Percentiles rank a stretch among this genome's conserved stretches.
Evolutionary conservation across 2,888 invertebrate species (phyloP).

Genomic region (Amorpha juglandis): DNA sequence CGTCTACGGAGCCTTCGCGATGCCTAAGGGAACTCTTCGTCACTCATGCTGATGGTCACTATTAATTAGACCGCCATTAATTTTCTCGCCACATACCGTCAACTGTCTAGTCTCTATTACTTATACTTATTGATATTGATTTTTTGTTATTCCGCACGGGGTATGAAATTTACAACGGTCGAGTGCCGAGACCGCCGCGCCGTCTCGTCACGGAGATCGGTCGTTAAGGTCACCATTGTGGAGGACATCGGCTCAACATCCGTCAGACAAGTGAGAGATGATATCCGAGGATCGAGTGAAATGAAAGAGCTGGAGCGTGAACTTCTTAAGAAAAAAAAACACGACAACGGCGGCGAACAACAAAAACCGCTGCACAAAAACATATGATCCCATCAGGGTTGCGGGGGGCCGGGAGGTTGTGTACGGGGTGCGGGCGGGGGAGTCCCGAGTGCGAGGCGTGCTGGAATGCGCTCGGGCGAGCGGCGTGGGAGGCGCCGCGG

Average conservation of each 20-base stretch:
- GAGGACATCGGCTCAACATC: conserved; percentile 13
- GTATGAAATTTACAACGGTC: conserved; percentile 8
- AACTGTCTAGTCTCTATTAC: neutral
- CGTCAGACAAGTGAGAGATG: conserved; percentile 55
- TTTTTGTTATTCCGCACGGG: neutral
- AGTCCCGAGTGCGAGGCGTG: conserved; percentile 71
- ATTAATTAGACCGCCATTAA: conserved; percentile 35
- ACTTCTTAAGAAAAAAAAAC: conserved; percentile 74
- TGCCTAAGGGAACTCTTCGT: neutral
- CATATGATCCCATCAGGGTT: conserved; percentile 83
- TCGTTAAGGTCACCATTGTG: conserved; percentile 9
- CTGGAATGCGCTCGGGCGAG: conserved; percentile 82
- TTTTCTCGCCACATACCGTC: conserved; percentile 39
- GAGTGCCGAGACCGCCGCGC: conserved; percentile 1
- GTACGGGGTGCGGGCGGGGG: conserved; percentile 59
- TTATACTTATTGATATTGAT: neutral
- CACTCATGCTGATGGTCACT: conserved; percentile 29
- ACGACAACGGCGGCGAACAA: conserved; percentile 80
- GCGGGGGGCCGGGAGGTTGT: conserved; percentile 54
- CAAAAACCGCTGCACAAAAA: conserved; percentile 85
- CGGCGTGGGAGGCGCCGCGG: conserved; percentile 81
- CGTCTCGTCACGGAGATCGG: conserved; percentile 3
- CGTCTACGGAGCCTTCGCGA: conserved; percentile 2
- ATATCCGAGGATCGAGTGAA: conserved; percentile 73
- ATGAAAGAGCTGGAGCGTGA: conserved; percentile 80